Conservation (phyloP, 2,888 invertebrate species). For the Orthosia gothica region DNA sequence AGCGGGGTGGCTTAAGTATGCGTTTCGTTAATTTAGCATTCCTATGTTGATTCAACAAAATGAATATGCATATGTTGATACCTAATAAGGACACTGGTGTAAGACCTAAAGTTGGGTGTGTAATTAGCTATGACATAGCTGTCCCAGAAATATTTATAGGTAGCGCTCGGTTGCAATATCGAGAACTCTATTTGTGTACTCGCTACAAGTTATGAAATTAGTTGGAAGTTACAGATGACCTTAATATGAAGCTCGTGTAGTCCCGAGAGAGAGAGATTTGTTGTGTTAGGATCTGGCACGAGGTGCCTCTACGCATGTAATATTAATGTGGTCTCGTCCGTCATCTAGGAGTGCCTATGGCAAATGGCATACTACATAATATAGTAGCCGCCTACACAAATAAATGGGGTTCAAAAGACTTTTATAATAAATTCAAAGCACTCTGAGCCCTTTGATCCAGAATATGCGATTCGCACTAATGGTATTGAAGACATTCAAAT, state of each 20-base stretch:
- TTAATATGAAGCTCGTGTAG: slow-evolving; percentile 28
- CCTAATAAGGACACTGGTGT: slow-evolving; percentile 55
- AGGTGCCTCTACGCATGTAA: slow-evolving; percentile 41
- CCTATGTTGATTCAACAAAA: slow-evolving; percentile 55
- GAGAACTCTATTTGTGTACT: slow-evolving; percentile 26
- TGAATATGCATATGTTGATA: slow-evolving; percentile 60
- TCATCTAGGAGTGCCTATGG: slow-evolving; percentile 27
- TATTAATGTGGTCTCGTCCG: slow-evolving; percentile 39
- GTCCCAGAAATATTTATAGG: slow-evolving; percentile 47
- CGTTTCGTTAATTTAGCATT: slow-evolving; percentile 53
- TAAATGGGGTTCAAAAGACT: slow-evolving; percentile 12
- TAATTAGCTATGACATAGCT: slow-evolving; percentile 48
- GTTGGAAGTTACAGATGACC: slow-evolving; percentile 27
- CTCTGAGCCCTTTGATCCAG: slow-evolving; percentile 1
- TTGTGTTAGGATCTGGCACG: slow-evolving; percentile 36
- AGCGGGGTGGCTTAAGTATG: slow-evolving; percentile 31
- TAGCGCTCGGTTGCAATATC: slow-evolving; percentile 27
- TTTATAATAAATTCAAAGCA: slow-evolving; percentile 23
- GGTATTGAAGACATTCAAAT: not conserved
- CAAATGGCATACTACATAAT: slow-evolving; percentile 40
- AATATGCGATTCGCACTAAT: slow-evolving; percentile 4
- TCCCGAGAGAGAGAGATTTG: slow-evolving; percentile 47
- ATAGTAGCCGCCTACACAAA: slow-evolving; percentile 14
- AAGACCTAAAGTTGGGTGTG: slow-evolving; percentile 49
- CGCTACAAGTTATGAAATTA: slow-evolving; percentile 21